Base-by-base conservation (phyloP, 2,888 invertebrate species). In the Cryptophagus acutangulus region DNA sequence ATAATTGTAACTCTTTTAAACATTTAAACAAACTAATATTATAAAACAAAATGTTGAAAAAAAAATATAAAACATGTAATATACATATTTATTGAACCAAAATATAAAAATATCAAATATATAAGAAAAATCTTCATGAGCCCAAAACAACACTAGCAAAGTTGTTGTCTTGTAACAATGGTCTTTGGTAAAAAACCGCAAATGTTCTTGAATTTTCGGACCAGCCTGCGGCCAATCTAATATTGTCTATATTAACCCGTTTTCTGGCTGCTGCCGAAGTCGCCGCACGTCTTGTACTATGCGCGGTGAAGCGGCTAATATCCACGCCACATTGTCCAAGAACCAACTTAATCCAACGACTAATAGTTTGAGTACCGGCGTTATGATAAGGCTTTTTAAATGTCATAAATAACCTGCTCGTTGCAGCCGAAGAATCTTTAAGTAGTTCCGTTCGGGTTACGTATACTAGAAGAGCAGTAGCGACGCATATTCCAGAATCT, bases 151-250 rank as follows among this genome's bases (percentile, higher is more conserved):
- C n/a, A n/a, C n/a, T n/a, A n/a, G n/a, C n/a, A n/a, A n/a, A n/a
- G n/a, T n/a, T n/a, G n/a, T n/a, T n/a, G n/a, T n/a, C n/a, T n/a
- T n/a, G n/a, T n/a, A n/a, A n/a, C n/a, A n/a, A n/a, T n/a, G n/a
- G n/a, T n/a, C n/a, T n/a, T n/a, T n/a, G n/a, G n/a, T n/a, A n/a
- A n/a, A n/a, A n/a, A n/a, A n/a, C n/a, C n/a, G n/a, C n/a, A n/a
- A n/a, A n/a, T n/a, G n/a, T n/a, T n/a, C n/a, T n/a, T 1, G 57
- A 58, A n/a, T 38, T 38, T 29, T 40, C 17, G 2, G 51, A 43
- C 51, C 57, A 57, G n/a, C 49, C 51, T 4, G 48, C 50, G n/a
- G 47, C 41, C 28, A 40, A 46, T 14, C 26, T 17, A 17, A 51
- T 53, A 1, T 17, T 26, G 29, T 52, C 50, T 15, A 54, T 34